These are phyloP conservation scores for Ceratina calcarata DNA, from an alignment of 1,140 invertebrate genomes.

Conservation along the genomic window DNA sequence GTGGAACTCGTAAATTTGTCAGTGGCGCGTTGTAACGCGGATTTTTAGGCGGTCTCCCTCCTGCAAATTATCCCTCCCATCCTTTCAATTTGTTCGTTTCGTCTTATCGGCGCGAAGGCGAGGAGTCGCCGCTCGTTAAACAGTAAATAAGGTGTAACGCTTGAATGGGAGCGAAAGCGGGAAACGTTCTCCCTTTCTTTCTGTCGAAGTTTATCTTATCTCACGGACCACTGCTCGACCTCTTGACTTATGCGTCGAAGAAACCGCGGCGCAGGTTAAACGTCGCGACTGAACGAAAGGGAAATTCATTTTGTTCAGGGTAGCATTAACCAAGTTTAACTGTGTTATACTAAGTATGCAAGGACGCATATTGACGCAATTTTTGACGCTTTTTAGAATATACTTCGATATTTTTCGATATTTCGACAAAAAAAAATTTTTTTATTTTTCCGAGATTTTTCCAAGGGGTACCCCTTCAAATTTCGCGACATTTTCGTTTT, in stretches of 20 bases:
- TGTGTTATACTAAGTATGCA: no score
- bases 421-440: no score
- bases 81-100: constrained; percentile 62
- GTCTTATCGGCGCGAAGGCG: constrained; percentile 41
- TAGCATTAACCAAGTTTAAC: no score
- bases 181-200: constrained; percentile 16
- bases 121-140: constrained; percentile 53
- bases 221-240: constrained; percentile 40
- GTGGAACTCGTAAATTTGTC: constrained; percentile 66
- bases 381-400: no score
- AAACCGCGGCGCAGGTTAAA: neutral
- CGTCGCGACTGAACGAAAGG: neutral
- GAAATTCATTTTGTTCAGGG: constrained; percentile 7
- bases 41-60: constrained; percentile 42
- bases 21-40: constrained; percentile 21
- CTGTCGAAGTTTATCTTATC: constrained; percentile 52
- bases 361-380: no score
- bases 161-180: constrained; percentile 40
- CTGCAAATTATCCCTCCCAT: constrained; percentile 49
- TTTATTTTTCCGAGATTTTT: no score
- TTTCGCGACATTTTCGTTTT: no score
- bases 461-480: no score
- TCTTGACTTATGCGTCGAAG: constrained; percentile 33
- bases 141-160: constrained; percentile 55
- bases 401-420: no score